These are phyloP conservation scores for Oxyteleia sp. DNA, from an alignment of 2,888 invertebrate species.

Conservation along the genomic window DNA sequence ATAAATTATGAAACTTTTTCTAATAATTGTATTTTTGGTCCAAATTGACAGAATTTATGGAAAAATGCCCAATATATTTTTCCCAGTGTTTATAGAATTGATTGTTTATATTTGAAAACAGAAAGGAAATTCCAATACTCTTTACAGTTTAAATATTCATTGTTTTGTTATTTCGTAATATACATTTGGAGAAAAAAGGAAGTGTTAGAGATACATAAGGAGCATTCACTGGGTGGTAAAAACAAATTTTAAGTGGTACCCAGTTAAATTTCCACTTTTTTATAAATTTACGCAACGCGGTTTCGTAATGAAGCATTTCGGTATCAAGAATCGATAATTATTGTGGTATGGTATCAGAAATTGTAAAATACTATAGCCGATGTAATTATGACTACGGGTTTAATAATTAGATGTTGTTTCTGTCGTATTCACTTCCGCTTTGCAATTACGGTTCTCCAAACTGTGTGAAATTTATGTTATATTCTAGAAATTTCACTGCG, in stretches of 20 bases:
- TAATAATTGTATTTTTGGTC: too few species aligned
- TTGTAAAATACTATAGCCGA: constrained; percentile 39
- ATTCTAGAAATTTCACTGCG: constrained; percentile 44
- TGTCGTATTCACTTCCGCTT: constrained; percentile 61
- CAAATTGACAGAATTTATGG: too few species aligned
- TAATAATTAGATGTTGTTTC: constrained; percentile 52
- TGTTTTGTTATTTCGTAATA: constrained; percentile 1
- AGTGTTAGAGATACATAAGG: too few species aligned
- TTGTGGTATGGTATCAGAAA: constrained; percentile 37
- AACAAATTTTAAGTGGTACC: not conserved
- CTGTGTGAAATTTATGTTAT: constrained; percentile 55
- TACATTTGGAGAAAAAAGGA: too few species aligned
- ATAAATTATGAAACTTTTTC: too few species aligned
- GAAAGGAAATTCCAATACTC: too few species aligned
- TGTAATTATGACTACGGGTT: constrained; percentile 43
- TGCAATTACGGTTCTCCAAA: constrained; percentile 56
- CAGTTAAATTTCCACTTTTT: not conserved
- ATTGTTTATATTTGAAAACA: too few species aligned
- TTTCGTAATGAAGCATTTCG: constrained; percentile 21
- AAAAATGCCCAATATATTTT: too few species aligned
- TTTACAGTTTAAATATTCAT: too few species aligned
- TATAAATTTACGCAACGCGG: not conserved
- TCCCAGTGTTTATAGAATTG: too few species aligned
- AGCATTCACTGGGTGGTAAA: too few species aligned
- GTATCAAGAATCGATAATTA: constrained; percentile 44